Base-by-base conservation (phyloP, 2,113 vertebrate species). In the Charadrius vociferus region DNA sequence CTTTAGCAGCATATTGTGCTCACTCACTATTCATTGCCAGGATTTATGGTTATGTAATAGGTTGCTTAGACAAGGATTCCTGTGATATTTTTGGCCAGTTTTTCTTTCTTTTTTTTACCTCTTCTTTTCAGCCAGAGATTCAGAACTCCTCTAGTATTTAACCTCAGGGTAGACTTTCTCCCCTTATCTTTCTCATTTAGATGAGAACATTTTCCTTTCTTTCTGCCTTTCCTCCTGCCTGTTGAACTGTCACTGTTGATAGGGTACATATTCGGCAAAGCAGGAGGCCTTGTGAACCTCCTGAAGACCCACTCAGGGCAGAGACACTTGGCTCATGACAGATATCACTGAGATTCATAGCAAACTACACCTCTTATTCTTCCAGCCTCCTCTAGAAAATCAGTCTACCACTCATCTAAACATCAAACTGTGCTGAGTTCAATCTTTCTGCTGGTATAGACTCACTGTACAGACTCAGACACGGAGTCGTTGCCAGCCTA, bases 1-100 rank as follows among this genome's bases (percentile, higher is more conserved):
- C 52, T 74, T 70, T 55, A n/a, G 14, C 26, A 74, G 29, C 11
- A 43, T 10, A 5, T 14, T 30, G 34, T 29, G 30, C n/a, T 77
- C 14, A 7, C 45, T 83, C 16, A 6, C 52, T 74, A 7, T 4
- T 90, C 41, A 47, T 30, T 81, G 82, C 83, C 80, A 92, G 72
- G 41, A 84, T 88, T 97, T 88, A 74, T 59, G 30, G 37, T 84
- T 97, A 55, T 79, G 55, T 79, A 97, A 74, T 56, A 90, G 5
- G 5, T 71, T 90, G 74, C 90, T 78, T 81, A 93, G 61, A 81
- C 68, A 90, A 97, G 92, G 86, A 96, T 86, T 88, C 72, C 68
- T 92, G 63, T 63, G 88, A 52, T 88, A 74, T 86, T 95, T 96
- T 92, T 92, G 92, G 37, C 16, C 6, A 8, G 11, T 13, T 80